phyloP scores from a whole-genome alignment of 2,113 vertebrate genomes.

The Oreochromis aureus region DNA sequence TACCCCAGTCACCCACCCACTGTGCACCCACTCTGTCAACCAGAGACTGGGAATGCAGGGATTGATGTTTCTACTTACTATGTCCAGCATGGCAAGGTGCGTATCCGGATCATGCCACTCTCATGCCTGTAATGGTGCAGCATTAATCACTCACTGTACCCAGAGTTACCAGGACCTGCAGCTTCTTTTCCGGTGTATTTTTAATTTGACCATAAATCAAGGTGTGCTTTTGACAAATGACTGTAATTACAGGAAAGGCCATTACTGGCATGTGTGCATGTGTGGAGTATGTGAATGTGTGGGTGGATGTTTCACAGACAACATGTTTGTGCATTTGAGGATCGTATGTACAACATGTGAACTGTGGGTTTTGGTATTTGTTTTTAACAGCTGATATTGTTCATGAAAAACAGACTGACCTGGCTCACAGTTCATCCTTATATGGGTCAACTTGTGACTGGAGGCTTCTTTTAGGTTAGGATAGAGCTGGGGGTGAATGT shows the following conservation, averaged over 20 bases:
- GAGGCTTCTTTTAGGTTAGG: not conserved
- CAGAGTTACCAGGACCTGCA: slow-evolving; percentile 63
- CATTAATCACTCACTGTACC: slow-evolving; percentile 80
- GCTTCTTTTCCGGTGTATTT: slow-evolving; percentile 76
- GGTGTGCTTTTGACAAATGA: slow-evolving; percentile 85
- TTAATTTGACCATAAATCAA: slow-evolving; percentile 94
- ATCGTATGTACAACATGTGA: not conserved
- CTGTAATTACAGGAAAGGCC: slow-evolving; percentile 85
- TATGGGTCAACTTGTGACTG: slow-evolving; percentile 21
- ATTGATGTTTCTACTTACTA: not conserved
- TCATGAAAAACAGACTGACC: not conserved
- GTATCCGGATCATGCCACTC: slow-evolving; percentile 61
- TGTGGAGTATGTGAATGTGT: not conserved
- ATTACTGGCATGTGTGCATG: slow-evolving; percentile 22
- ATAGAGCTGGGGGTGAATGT: not conserved
- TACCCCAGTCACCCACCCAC: not conserved
- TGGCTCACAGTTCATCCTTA: not conserved
- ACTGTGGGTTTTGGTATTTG: not conserved
- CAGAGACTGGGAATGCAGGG: not conserved
- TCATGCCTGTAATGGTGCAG: slow-evolving; percentile 53
- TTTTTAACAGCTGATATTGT: not conserved
- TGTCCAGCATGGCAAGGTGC: slow-evolving; percentile 24
- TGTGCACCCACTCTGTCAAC: not conserved
- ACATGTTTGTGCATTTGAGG: not conserved
- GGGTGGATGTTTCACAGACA: not conserved